Evolutionary conservation across 2,888 invertebrate genomes (phyloP), one percentile per base, ranked within the genome.

Genomic region (Cephus pygmeus): DNA sequence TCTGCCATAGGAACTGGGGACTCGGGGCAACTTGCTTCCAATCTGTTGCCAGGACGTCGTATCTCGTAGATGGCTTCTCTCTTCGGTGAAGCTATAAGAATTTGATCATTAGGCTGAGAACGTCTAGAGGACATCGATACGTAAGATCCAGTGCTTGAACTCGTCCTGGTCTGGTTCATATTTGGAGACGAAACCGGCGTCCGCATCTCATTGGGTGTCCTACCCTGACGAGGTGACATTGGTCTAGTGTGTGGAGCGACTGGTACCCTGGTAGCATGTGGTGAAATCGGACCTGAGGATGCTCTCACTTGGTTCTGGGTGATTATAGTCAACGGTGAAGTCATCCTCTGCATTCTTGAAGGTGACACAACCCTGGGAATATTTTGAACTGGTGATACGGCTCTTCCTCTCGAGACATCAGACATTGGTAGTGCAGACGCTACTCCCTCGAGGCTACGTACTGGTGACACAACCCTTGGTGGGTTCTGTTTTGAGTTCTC

Each of bases 81-180:
- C 76, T 90, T 90, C 1, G 90, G 90, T 0, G 90, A 90, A 31
- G 90, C 90, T 40, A 90, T 90, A 30, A 90, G 77, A 77, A 90
- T 90, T 79, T 90, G 90, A 77, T 90, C 90, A 34, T 85, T 87
- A 0, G 90, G 90, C 34, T 89, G 90, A 0, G 90, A 86, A 40
- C 85, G 84, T 9, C 86, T 81, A 11, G 84, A 77, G 34, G 80
- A 79, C 31, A 75, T 75, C 11, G 78, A 75, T n/a, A 78, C 73
- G 33, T 71, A 78, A 31, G 78, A 73, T 6, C 78, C 78, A 68
- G 75, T 75, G 4, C 76, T 40, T 33, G 80, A 79, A 30, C 76
- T 79, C 30, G 35, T 77, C 34, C 77, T 73, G 56, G 31, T 78
- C 35, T 81, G 81, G 35, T 75, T 80, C 73, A 75, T 78, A n/a